These are phyloP conservation scores for Ornithorhynchus anatinus DNA, from an alignment of 2,113 vertebrate species.

Conservation along the genomic window DNA sequence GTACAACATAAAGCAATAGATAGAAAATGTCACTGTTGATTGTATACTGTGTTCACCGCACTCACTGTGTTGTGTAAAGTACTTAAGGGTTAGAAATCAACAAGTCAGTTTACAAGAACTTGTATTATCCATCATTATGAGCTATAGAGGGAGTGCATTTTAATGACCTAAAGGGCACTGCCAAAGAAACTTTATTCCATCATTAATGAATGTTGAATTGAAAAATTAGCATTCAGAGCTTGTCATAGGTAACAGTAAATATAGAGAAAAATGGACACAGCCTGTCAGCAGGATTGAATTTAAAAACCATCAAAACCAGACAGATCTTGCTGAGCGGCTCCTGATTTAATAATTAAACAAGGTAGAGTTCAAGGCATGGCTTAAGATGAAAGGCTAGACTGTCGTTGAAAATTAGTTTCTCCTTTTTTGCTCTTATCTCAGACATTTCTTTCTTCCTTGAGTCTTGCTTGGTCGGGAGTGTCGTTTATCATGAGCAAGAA, in stretches of 20 bases:
- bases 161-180: conserved; percentile 37
- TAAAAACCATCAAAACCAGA: conserved; percentile 83
- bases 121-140: conserved; percentile 38
- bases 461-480: conserved; percentile 57
- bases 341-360: conserved; percentile 89
- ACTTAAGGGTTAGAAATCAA: conserved; percentile 1
- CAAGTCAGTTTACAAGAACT: background rate
- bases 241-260: conserved; percentile 73
- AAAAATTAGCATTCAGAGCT: conserved; percentile 75
- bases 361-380: conserved; percentile 80
- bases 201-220: conserved; percentile 74
- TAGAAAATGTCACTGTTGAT: background rate
- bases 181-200: conserved; percentile 54
- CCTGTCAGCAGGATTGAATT: conserved; percentile 87
- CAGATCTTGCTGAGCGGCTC: conserved; percentile 75
- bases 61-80: background rate
- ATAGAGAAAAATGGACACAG: conserved; percentile 74
- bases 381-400: conserved; percentile 82
- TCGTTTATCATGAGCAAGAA: conserved; percentile 21
- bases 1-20: too few relatives aligned
- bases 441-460: conserved; percentile 52
- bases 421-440: conserved; percentile 68
- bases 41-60: background rate
- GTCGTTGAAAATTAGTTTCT: conserved; percentile 83
- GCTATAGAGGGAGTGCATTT: conserved; percentile 21